Evolutionary conservation across 1,140 invertebrate species (phyloP).

Genomic region (Limonius californicus): DNA sequence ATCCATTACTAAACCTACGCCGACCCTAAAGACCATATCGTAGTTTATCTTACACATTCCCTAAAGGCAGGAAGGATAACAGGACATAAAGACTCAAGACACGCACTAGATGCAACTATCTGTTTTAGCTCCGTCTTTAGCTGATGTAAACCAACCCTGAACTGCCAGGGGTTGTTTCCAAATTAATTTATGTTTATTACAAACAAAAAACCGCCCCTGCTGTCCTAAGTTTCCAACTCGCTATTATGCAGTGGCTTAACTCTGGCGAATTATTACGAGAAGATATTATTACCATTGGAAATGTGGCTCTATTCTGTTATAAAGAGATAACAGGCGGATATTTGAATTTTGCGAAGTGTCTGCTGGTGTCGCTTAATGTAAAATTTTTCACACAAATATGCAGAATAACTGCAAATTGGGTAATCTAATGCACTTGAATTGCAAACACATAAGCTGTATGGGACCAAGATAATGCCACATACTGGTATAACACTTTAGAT

Average conservation of each 20-base stretch:
- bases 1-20: conserved; percentile 7
- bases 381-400: no score
- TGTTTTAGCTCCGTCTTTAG: conserved; percentile 9
- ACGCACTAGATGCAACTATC: conserved; percentile 17
- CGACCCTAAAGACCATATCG: conserved; percentile 14
- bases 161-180: conserved; percentile 22
- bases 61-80: conserved; percentile 16
- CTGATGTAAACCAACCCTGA: conserved; percentile 19
- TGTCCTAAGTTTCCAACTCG: conserved; percentile 21
- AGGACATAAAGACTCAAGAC: conserved; percentile 18
- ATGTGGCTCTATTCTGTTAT: not conserved
- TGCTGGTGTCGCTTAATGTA: no score
- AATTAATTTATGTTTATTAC: conserved; percentile 33
- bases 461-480: no score
- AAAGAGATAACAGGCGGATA: conserved; percentile 4
- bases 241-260: conserved; percentile 24
- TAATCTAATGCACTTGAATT: no score
- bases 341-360: no score
- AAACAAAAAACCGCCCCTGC: conserved; percentile 27
- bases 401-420: no score
- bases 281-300: conserved; percentile 8
- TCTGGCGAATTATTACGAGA: conserved; percentile 21
- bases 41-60: conserved; percentile 14
- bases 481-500: no score
- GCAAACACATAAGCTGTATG: no score